A percentile compares a stretch with the other conserved stretches of the same genome.
These are phyloP conservation scores for Rhagoletis pomonella DNA, from an alignment of 1,140 invertebrate species.

Conservation along the genomic window DNA sequence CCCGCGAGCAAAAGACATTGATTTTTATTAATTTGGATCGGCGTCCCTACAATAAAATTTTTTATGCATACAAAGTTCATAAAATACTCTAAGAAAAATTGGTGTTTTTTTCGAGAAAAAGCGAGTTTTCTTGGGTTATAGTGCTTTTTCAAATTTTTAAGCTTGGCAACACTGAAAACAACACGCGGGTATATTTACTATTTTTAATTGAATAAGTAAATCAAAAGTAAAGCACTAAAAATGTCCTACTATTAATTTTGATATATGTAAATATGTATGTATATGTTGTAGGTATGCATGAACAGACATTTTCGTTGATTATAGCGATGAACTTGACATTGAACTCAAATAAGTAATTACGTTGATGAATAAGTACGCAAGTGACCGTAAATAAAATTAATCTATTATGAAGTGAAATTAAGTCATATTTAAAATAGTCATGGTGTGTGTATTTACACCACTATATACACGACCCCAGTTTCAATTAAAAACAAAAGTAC, in stretches of 20 bases:
- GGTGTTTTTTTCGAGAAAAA: no score
- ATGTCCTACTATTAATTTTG: conserved; percentile 24
- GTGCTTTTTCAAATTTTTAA: no score
- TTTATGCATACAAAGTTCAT: no score
- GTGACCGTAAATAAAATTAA: neutral
- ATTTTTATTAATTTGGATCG: no score
- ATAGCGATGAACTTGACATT: conserved; percentile 33
- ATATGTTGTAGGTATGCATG: neutral
- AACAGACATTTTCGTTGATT: neutral
- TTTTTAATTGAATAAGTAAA: neutral
- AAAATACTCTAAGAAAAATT: no score
- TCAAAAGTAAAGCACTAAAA: neutral
- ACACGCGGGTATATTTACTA: conserved; percentile 15
- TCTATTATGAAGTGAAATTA: neutral
- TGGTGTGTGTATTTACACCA: neutral
- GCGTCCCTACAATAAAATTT: no score
- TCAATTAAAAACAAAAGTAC: no score
- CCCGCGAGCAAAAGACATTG: no score
- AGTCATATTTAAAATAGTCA: neutral
- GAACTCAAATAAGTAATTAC: conserved; percentile 27
- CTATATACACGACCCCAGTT: no score
- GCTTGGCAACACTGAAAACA: neutral
- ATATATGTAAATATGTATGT: neutral
- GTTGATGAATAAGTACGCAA: neutral
- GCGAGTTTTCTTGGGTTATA: no score